phyloP scores from a whole-genome alignment of 2,888 invertebrate species.

The Athrips mouffetella region DNA sequence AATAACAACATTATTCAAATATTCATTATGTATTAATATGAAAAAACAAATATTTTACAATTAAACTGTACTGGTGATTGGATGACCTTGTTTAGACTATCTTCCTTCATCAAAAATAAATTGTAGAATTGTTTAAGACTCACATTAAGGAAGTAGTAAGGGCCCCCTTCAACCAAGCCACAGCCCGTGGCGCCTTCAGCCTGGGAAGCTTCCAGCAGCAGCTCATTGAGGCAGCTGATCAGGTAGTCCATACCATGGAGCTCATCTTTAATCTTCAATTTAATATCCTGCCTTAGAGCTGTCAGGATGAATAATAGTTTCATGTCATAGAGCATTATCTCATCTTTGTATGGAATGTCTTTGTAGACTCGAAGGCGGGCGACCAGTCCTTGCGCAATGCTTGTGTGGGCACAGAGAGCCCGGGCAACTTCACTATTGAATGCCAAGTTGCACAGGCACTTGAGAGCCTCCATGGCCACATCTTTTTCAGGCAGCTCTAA shows the following conservation, averaged over 20 bases:
- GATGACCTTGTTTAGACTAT: no score
- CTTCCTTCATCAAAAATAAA: no score
- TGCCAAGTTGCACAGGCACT: constrained; percentile 92
- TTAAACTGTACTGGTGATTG: background rate
- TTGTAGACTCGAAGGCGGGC: constrained; percentile 84
- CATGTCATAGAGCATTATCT: constrained; percentile 91
- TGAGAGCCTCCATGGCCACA: constrained; percentile 87
- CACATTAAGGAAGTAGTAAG: constrained; percentile 47
- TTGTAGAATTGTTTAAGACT: constrained; percentile 21
- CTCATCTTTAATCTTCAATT: constrained; percentile 81
- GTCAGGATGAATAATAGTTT: constrained; percentile 93
- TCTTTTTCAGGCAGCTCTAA: constrained; percentile 67
- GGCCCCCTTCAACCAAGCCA: constrained; percentile 32
- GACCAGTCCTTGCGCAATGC: constrained; percentile 83
- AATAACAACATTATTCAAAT: no score
- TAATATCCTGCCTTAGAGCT: constrained; percentile 85
- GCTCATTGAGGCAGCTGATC: constrained; percentile 82
- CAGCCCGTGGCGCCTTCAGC: constrained; percentile 35
- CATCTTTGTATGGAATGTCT: constrained; percentile 80
- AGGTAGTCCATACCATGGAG: constrained; percentile 84
- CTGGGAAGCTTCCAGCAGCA: constrained; percentile 66
- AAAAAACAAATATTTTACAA: no score
- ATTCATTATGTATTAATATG: no score
- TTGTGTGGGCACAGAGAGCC: constrained; percentile 74
- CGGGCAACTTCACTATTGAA: constrained; percentile 81